Conservation (phyloP, 2,113 vertebrate species). For the Scolopax mira region DNA sequence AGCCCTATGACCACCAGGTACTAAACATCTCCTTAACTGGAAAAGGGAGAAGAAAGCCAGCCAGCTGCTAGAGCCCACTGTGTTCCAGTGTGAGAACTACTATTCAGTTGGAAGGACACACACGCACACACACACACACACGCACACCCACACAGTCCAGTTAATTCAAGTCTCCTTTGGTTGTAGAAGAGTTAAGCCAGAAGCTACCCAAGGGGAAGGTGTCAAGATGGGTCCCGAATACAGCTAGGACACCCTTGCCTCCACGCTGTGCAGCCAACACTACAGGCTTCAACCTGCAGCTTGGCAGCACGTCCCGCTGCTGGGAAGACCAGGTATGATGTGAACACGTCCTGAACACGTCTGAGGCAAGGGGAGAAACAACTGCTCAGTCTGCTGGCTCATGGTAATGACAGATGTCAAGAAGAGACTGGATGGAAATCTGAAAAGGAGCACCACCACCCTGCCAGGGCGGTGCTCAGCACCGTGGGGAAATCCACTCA, state of each 20-base stretch:
- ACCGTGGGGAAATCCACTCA: background rate
- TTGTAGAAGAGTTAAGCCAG: slow-evolving; percentile 42
- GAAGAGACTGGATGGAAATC: slow-evolving; percentile 1
- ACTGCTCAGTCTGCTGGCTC: background rate
- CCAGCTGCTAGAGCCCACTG: slow-evolving; percentile 37
- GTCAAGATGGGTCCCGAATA: background rate
- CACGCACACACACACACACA: background rate
- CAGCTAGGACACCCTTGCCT: background rate
- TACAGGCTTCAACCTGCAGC: background rate
- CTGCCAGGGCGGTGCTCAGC: background rate
- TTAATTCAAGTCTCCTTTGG: slow-evolving; percentile 68
- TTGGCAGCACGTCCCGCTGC: background rate
- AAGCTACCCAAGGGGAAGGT: slow-evolving; percentile 6
- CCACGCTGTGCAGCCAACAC: accelerated
- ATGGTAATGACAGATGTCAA: background rate
- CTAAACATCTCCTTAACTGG: background rate
- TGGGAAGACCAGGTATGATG: background rate
- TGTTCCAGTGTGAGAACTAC: slow-evolving; percentile 72
- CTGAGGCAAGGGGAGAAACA: slow-evolving; percentile 6
- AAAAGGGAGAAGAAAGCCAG: slow-evolving; percentile 22
- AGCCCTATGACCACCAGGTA: background rate
- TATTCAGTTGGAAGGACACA: slow-evolving; percentile 13
- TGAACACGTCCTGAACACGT: background rate
- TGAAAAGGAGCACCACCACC: background rate
- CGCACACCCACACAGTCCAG: slow-evolving; percentile 21